Conservation (phyloP, 2,113 vertebrate species). For the Isichthys henryi region DNA sequence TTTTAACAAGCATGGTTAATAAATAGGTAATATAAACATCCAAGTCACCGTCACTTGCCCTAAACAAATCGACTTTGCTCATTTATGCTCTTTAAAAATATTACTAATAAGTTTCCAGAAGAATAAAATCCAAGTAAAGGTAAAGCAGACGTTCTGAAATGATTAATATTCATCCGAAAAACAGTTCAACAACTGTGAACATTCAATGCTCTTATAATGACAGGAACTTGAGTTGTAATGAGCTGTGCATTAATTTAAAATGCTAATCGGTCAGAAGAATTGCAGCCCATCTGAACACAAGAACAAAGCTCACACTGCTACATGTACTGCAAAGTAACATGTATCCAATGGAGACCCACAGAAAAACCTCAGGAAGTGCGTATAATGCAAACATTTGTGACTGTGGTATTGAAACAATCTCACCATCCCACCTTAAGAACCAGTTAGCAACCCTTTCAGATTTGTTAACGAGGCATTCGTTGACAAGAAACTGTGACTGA, state of each 20-base stretch:
- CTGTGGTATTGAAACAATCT: neutral
- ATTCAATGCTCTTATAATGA: neutral
- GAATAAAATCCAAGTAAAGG: neutral
- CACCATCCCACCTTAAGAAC: neutral
- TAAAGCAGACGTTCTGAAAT: neutral
- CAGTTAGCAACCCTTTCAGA: neutral
- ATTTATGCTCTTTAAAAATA: neutral
- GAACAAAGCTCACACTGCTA: neutral
- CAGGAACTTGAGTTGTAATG: constrained; percentile 1
- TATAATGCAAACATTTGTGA: neutral
- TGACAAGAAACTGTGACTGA: neutral
- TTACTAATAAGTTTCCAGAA: neutral
- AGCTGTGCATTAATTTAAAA: neutral
- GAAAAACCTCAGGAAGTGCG: neutral
- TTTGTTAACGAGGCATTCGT: neutral
- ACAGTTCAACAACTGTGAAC: neutral
- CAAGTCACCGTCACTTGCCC: neutral
- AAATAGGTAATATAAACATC: neutral
- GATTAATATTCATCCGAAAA: neutral
- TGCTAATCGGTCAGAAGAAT: neutral
- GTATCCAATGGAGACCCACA: neutral
- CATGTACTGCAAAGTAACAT: neutral
- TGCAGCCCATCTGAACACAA: neutral
- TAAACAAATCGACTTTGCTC: neutral
- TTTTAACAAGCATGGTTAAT: neutral